Conservation (phyloP, 2,888 invertebrate genomes). For the Polymixis lichenea region DNA sequence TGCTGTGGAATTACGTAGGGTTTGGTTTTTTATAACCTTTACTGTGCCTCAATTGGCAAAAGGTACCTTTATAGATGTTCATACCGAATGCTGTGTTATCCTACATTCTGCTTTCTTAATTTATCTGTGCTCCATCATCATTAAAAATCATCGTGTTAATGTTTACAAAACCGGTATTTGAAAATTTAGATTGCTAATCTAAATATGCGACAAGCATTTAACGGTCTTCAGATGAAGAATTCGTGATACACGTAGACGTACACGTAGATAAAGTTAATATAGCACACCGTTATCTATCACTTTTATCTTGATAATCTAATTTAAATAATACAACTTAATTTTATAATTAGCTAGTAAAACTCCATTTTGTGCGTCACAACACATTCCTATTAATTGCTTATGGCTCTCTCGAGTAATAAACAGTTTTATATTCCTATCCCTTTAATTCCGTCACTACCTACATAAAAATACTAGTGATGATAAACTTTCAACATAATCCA, state of each 20-base stretch:
- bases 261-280: conserved; percentile 35
- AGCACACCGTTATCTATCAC: conserved; percentile 36
- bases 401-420: conserved; percentile 19
- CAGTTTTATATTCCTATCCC: conserved; percentile 19
- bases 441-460: conserved; percentile 8
- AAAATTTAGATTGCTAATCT: conserved; percentile 23
- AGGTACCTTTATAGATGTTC: neutral
- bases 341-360: conserved; percentile 25
- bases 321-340: conserved; percentile 45
- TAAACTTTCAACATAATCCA: conserved; percentile 48
- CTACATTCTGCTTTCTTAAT: neutral
- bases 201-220: conserved; percentile 38
- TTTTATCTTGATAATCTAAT: conserved; percentile 36
- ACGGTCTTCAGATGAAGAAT: conserved; percentile 41
- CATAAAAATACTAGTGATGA: conserved; percentile 43
- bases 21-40: neutral
- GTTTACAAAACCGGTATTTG: conserved; percentile 10
- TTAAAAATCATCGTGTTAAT: conserved; percentile 1
- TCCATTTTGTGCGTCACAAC: conserved; percentile 16
- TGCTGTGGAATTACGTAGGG: neutral
- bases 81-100: neutral
- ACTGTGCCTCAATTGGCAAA: neutral
- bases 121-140: neutral
- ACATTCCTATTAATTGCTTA: conserved; percentile 26
- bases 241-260: conserved; percentile 33